These are phyloP conservation scores for Ophion slaviceki DNA, from an alignment of 2,888 invertebrate species.

Conservation along the genomic window DNA sequence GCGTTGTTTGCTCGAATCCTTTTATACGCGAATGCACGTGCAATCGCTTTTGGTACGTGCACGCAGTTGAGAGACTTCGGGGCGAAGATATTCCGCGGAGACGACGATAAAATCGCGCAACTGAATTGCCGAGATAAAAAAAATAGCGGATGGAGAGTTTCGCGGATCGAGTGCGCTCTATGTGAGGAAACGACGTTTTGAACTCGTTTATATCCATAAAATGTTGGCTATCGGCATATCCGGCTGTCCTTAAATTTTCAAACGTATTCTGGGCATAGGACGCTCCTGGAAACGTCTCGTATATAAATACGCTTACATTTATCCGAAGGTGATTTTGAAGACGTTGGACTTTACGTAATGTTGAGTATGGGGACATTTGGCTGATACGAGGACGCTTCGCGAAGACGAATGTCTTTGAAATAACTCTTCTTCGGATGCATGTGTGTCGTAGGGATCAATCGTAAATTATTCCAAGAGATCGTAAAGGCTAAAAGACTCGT, in stretches of 20 bases:
- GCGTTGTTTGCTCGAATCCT: conserved; percentile 7
- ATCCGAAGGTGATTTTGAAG: neutral
- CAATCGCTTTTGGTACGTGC: neutral
- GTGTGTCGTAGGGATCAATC: conserved; percentile 61
- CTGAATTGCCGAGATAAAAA: conserved; percentile 18
- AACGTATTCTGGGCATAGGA: too few species aligned
- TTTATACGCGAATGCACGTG: neutral
- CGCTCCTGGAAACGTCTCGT: neutral
- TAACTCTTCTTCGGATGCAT: neutral
- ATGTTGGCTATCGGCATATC: neutral
- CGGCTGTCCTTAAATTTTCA: neutral
- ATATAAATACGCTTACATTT: neutral
- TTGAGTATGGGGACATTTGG: neutral
- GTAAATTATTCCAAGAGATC: conserved; percentile 76
- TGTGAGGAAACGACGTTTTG: neutral
- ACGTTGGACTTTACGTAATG: too few species aligned
- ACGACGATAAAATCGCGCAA: conserved; percentile 19
- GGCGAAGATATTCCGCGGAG: neutral
- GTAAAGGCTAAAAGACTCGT: conserved; percentile 75
- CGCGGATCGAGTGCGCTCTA: neutral
- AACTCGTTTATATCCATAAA: too few species aligned
- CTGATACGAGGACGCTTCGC: neutral
- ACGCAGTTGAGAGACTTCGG: conserved; percentile 1
- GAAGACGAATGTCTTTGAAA: neutral
- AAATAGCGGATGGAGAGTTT: neutral